A percentile compares a stretch with the other conserved stretches of the same genome.
Evolutionary conservation across 2,888 invertebrate species (phyloP).

Genomic region (Autographa gamma): DNA sequence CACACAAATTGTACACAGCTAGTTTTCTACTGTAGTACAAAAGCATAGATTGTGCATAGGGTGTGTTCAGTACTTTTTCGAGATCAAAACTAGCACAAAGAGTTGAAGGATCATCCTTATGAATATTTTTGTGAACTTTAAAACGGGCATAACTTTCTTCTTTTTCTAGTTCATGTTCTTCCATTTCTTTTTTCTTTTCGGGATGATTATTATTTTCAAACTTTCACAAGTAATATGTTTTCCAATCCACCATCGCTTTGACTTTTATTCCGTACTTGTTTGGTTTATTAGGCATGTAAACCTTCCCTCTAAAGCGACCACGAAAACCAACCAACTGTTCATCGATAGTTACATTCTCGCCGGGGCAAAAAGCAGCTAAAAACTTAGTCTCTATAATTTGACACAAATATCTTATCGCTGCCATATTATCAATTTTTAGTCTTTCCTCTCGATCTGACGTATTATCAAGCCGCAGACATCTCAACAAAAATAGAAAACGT

Average conservation of each 20-base stretch:
- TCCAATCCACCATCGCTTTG: conserved; percentile 26
- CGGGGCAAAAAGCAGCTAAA: conserved; percentile 25
- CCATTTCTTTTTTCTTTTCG: no score
- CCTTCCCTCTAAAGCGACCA: conserved; percentile 37
- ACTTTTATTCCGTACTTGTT: conserved; percentile 42
- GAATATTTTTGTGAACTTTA: no score
- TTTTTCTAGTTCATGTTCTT: no score
- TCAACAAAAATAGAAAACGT: conserved; percentile 37
- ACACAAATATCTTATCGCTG: conserved; percentile 32
- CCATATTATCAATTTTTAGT: conserved; percentile 40
- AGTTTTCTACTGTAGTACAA: no score
- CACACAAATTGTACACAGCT: no score
- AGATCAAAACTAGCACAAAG: no score
- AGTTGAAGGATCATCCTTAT: no score
- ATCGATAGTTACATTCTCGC: conserved; percentile 21
- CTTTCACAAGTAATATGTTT: conserved; percentile 18
- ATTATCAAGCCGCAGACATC: conserved; percentile 39
- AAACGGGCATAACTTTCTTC: no score
- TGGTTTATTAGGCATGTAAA: conserved; percentile 37
- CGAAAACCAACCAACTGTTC: conserved; percentile 34
- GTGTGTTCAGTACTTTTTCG: no score
- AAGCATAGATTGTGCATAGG: no score
- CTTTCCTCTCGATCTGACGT: conserved; percentile 28
- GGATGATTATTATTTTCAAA: not conserved
- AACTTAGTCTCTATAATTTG: conserved; percentile 26